Conservation (phyloP, 2,888 invertebrate genomes). For the Pasiphila rectangulata region DNA sequence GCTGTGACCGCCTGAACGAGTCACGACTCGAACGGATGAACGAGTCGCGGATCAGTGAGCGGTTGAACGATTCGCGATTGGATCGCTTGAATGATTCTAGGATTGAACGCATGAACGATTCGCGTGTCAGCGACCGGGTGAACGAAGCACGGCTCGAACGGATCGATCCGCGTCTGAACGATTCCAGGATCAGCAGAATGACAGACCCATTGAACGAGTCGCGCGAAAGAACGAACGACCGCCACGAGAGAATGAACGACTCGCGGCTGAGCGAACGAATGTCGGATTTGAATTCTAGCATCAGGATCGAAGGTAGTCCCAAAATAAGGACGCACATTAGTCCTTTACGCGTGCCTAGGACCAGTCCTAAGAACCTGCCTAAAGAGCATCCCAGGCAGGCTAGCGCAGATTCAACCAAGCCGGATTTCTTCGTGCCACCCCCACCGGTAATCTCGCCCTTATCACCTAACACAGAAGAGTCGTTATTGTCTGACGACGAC, state of each 20-base stretch:
- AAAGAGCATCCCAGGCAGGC: conserved; percentile 25
- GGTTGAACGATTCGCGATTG: conserved; percentile 38
- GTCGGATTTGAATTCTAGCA: conserved; percentile 63
- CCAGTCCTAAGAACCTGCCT: conserved; percentile 44
- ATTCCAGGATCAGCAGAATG: conserved; percentile 24
- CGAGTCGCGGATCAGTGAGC: conserved; percentile 37
- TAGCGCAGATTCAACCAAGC: conserved; percentile 35
- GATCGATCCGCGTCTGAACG: conserved; percentile 32
- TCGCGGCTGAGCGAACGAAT: conserved; percentile 42
- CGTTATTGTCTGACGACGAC: conserved; percentile 66
- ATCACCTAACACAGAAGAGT: conserved; percentile 71
- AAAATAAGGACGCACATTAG: conserved; percentile 61
- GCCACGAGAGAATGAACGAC: conserved; percentile 38
- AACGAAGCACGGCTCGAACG: conserved; percentile 46
- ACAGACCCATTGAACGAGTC: conserved; percentile 35
- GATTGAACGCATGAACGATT: conserved; percentile 39
- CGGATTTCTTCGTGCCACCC: conserved; percentile 58
- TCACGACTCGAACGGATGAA: conserved; percentile 38
- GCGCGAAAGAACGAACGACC: conserved; percentile 40
- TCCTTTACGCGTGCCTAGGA: conserved; percentile 55
- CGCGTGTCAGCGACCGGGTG: conserved; percentile 43
- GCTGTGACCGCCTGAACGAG: conserved; percentile 39
- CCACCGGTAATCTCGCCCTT: conserved; percentile 59
- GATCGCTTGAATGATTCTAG: conserved; percentile 43
- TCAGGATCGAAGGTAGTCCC: conserved; percentile 65